Evolutionary conservation across 2,797 vertebrate genomes (phyloP).

Genomic region (Danio albolineatus): DNA sequence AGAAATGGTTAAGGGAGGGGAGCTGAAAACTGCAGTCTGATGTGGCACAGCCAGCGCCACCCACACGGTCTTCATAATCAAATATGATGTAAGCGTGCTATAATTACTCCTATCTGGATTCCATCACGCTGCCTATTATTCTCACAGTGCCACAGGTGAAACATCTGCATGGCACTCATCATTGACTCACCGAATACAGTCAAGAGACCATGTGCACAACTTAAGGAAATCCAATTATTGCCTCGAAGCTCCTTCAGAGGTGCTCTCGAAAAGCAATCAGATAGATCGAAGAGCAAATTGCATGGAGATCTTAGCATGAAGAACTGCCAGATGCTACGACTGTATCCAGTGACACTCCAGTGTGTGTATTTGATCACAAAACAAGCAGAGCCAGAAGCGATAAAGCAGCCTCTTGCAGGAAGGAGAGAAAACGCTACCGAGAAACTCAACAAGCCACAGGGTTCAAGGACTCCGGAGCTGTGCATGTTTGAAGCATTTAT

Average conservation of each 20-base stretch:
- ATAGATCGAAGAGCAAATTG: constrained; percentile 46
- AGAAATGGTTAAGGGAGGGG: neutral
- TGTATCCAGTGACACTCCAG: constrained; percentile 34
- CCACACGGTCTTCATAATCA: constrained; percentile 9
- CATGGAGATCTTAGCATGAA: constrained; percentile 25
- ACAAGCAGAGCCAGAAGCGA: constrained; percentile 48
- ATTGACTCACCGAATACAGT: constrained; percentile 9
- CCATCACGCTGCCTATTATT: constrained; percentile 16
- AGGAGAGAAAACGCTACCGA: constrained; percentile 50
- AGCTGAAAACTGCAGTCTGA: neutral
- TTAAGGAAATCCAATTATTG: constrained; percentile 47
- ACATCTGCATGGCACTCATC: constrained; percentile 4
- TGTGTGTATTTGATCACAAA: neutral
- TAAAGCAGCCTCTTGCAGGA: constrained; percentile 62
- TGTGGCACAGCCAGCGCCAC: neutral
- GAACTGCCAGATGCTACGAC: constrained; percentile 38
- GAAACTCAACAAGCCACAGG: constrained; percentile 46
- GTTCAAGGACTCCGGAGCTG: constrained; percentile 67
- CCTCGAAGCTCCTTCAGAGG: constrained; percentile 21
- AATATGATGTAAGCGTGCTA: neutral
- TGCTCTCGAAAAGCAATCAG: constrained; percentile 31
- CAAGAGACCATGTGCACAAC: constrained; percentile 17
- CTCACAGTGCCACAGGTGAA: constrained; percentile 31
- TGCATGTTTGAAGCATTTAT: constrained; percentile 63
- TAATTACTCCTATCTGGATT: constrained; percentile 39